These are phyloP conservation scores for Lampris megalopsis DNA, from an alignment of 2,113 vertebrate species.

Conservation along the genomic window DNA sequence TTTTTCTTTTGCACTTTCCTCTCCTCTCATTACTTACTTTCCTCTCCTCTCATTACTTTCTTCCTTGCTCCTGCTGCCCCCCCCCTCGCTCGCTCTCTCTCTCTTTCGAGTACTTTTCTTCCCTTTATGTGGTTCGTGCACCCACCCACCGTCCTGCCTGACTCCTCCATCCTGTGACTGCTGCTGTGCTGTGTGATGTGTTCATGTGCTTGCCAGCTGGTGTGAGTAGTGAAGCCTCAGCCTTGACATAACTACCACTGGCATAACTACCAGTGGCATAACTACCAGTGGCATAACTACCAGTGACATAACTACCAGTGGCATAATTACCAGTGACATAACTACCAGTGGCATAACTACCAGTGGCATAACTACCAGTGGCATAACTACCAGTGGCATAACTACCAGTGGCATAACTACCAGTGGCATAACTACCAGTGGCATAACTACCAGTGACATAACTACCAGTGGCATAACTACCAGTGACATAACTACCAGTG, in stretches of 20 bases:
- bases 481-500: slow-evolving; percentile 60
- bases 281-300: slow-evolving; percentile 67
- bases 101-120: slow-evolving; percentile 28
- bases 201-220: slow-evolving; percentile 60
- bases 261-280: slow-evolving; percentile 64
- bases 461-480: slow-evolving; percentile 67
- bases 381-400: slow-evolving; percentile 23
- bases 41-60: neutral
- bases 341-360: slow-evolving; percentile 67
- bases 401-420: slow-evolving; percentile 67
- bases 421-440: slow-evolving; percentile 60
- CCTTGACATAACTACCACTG: slow-evolving; percentile 62
- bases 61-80: neutral
- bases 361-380: slow-evolving; percentile 60
- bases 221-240: slow-evolving; percentile 56
- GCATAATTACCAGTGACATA: slow-evolving; percentile 19
- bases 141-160: slow-evolving; percentile 13
- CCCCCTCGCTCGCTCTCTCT: neutral
- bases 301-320: slow-evolving; percentile 60
- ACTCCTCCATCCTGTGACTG: slow-evolving; percentile 2
- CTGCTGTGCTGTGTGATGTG: slow-evolving; percentile 57
- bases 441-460: slow-evolving; percentile 64
- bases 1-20: neutral
- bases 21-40: slow-evolving; percentile 6
- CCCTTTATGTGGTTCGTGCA: slow-evolving; percentile 39